phyloP scores from a whole-genome alignment of 2,113 vertebrate species.

The Mesembrinibis cayennensis region DNA sequence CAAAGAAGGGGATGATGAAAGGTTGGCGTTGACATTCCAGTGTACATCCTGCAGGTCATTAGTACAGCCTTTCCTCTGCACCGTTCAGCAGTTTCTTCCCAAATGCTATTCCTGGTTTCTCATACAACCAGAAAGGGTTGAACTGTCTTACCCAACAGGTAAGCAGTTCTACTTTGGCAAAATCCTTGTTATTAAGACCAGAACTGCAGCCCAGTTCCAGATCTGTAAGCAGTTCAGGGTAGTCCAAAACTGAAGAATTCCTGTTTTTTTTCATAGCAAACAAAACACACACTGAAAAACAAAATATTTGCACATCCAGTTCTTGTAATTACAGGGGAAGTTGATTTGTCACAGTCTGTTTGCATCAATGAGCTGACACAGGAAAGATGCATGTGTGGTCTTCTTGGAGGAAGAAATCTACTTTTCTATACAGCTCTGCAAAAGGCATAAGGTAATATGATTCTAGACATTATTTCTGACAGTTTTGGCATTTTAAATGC shows the following conservation, averaged over 20 bases:
- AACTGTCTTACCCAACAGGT: background rate
- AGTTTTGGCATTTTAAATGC: conserved; percentile 39
- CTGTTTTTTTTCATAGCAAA: background rate
- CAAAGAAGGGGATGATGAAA: background rate
- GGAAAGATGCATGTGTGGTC: background rate
- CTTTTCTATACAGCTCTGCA: background rate
- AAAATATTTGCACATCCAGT: conserved; percentile 20
- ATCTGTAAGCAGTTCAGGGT: background rate
- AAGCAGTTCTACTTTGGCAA: background rate
- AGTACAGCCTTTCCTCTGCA: background rate
- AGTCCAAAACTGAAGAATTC: background rate
- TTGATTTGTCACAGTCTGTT: conserved; percentile 53
- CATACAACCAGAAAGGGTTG: background rate
- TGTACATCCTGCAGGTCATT: background rate
- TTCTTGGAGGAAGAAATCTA: conserved; percentile 33
- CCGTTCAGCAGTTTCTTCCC: background rate
- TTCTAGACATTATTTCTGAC: conserved; percentile 19
- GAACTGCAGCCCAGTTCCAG: background rate
- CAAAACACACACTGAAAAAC: background rate
- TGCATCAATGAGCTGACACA: conserved; percentile 30
- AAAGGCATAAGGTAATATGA: background rate
- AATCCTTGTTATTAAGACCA: background rate
- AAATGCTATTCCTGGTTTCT: background rate
- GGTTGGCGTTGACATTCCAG: background rate
- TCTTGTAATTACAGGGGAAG: conserved; percentile 50